These are phyloP conservation scores for Chloroceryle aenea DNA, from an alignment of 2,113 vertebrate genomes.

Conservation along the genomic window DNA sequence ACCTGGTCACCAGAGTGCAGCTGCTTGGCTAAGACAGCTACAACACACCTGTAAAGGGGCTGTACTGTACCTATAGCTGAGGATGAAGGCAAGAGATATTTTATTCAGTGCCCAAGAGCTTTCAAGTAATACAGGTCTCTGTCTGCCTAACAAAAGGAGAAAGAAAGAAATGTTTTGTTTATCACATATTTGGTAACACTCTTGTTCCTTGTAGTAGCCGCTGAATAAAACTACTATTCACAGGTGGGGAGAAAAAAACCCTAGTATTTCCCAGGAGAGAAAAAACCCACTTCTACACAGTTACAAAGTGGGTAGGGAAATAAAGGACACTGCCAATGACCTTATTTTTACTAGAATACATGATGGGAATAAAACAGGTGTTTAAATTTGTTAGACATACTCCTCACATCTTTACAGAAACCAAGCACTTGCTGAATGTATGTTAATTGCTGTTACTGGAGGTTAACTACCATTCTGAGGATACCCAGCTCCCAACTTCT, in stretches of 20 bases:
- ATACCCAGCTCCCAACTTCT: neutral
- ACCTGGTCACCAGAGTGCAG: neutral
- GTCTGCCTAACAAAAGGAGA: neutral
- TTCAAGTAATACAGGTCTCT: neutral
- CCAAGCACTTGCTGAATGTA: fast-evolving
- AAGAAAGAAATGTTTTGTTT: neutral
- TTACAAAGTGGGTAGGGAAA: neutral
- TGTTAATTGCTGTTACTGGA: neutral
- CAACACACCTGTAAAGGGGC: neutral
- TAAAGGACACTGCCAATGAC: neutral
- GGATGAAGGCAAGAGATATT: neutral
- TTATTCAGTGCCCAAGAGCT: neutral
- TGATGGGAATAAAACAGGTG: fast-evolving
- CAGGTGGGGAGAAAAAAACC: neutral
- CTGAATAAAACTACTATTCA: neutral
- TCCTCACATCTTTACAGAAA: neutral
- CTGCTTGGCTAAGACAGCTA: neutral
- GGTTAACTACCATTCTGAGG: neutral
- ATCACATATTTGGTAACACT: neutral
- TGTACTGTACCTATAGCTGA: neutral
- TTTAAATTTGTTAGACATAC: neutral
- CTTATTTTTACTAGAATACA: neutral
- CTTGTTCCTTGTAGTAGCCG: neutral
- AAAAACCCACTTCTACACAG: neutral
- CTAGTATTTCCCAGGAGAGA: fast-evolving